Evolutionary conservation across 2,797 vertebrate species (phyloP), one percentile per base, ranked within the genome.

Genomic region (Hippoglossus hippoglossus): DNA sequence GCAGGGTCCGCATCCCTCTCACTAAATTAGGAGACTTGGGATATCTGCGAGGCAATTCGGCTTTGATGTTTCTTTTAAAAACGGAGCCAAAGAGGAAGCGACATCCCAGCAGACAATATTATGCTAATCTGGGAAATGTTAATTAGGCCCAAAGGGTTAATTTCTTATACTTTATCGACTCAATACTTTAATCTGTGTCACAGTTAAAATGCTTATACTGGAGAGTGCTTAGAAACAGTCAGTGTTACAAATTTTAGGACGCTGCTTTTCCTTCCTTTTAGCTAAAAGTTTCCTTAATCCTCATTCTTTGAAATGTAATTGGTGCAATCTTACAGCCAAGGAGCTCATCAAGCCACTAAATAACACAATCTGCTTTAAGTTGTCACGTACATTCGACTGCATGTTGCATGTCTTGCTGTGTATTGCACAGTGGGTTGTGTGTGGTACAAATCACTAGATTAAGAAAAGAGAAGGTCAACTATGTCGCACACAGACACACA

Each of bases 91-190:
- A 82, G 67, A 83, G 79, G 72, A 91, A 88, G 80, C 70, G 87
- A 87, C 89, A 89, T 89, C 90, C 84, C 83, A 80, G 71, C 41
- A 79, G 87, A 94, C 73, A 85, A 87, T 82, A 91, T 92, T 90
- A 94, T 92, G 87, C 82, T 90, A 94, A 94, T 93, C 87, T 88
- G 34, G 19, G 77, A 92, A 92, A 93, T 89, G 88, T 84, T 94
- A 93, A 93, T 95, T 93, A 91, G 76, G 65, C 91, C 92, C 90
- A 82, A 91, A 86, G 89, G 93, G 92, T 94, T 94, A 81, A 94
- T 93, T 94, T 90, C 77, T 73, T 63, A 70, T 73, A 67, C 78
- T 89, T 90, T 86, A 92, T 86, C 83, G 75, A 80, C 72, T 69
- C 71, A 56, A 67, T 54, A 72, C 83, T 90, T 91, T 83, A 92